Evolutionary conservation across 92 coral and sea anemone genomes (phyloP), one percentile per base, ranked within the genome.

Genomic region (Pocillopora grandis): DNA sequence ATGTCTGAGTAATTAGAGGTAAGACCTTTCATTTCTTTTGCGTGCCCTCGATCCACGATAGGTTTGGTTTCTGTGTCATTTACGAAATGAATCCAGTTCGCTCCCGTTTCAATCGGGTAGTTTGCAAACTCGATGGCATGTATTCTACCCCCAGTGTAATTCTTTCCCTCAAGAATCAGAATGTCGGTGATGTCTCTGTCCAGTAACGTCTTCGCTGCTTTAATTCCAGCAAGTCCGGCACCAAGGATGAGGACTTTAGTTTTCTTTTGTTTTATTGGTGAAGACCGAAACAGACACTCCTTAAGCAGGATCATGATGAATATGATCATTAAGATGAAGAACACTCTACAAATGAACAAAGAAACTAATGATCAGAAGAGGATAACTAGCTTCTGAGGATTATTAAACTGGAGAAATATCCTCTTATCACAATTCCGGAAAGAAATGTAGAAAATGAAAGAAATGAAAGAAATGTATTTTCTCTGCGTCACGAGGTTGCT

Each of bases 201-300:
- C n/a, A 76, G 75, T 3, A 94, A 85, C 42, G 92, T 84, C 55
- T 88, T 92, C 6, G 93, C 95, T 59, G 98, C 94, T 17, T 85
- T 77, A 13, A 94, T 57, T 60, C 98, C 98, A 1, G 98, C 88
- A 6, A 94, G 60, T 72, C 98, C 98, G 36, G 93, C 98, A 0
- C 98, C 98, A 19, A 94, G 88, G 58, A 94, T 92, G 12, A 94
- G 77, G 1, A 94, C 95, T 80, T 87, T 89, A 10, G 85, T 72
- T 56, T 72, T 72, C 23, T 72, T 72, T 19, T 20, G 58, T 18
- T 48, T 10, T 16, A 21, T 27, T 10, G 72, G 49, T 12, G 72
- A 31, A 67, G 72, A 33, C 36, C 2, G 14, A 8, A 67, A 13
- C 48, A 33, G 16, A 18, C 33, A n/a, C n/a, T n/a, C n/a, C n/a